Conservation (phyloP, 1,140 invertebrate species). For the Drosophila nasuta region DNA sequence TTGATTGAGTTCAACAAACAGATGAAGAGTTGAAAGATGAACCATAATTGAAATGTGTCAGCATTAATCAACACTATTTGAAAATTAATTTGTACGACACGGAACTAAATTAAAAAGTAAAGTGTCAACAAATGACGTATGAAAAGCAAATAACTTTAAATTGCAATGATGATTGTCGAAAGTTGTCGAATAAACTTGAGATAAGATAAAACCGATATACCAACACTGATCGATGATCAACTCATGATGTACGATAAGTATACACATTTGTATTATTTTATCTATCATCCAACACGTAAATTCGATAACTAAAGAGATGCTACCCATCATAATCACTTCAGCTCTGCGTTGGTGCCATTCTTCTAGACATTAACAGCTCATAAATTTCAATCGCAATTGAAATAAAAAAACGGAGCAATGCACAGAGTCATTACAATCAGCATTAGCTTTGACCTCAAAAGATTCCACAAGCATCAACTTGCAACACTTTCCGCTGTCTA, state of each 20-base stretch:
- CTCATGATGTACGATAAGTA: not conserved
- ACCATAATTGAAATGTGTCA: not conserved
- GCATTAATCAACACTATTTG: not conserved
- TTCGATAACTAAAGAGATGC: not conserved
- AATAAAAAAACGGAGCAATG: not conserved
- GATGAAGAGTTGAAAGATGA: not conserved
- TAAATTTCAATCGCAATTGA: conserved; percentile 56
- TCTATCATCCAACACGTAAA: conserved; percentile 5
- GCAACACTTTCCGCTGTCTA: conserved; percentile 57
- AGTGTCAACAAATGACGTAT: not conserved
- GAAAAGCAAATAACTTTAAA: not conserved
- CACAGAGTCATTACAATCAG: conserved; percentile 42
- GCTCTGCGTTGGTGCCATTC: not conserved
- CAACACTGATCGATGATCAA: not conserved
- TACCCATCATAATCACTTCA: not conserved
- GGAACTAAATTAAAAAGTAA: not conserved
- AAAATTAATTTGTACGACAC: not conserved
- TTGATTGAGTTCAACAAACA: not conserved
- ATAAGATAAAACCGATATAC: not conserved
- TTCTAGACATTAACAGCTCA: conserved; percentile 44
- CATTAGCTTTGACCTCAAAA: conserved; percentile 76
- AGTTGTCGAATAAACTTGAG: not conserved
- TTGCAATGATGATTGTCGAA: not conserved
- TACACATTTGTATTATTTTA: not conserved
- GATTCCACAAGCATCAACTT: conserved; percentile 34